Base-by-base conservation (phyloP, 1,140 invertebrate species). In the Drepana arcuata region DNA sequence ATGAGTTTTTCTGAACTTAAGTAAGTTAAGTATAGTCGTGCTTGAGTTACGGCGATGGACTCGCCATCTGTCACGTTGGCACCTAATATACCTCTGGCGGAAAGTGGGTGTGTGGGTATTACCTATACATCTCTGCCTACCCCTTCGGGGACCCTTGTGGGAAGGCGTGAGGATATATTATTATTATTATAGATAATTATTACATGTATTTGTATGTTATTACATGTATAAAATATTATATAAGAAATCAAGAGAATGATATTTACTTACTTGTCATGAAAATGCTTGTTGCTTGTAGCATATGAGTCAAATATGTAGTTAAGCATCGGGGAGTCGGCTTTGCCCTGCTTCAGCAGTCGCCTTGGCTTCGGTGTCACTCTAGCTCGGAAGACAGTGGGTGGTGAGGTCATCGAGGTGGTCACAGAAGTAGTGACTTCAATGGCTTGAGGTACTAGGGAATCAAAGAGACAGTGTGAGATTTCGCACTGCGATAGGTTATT, bases 231-330 rank as follows among this genome's bases (percentile, higher is more conserved):
- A 21, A 21, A 21, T 21, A 21, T 9, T 21, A 21, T 5, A 5
- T 5, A 21, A 21, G 9, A 5, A 21, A 21, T 21, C 9, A 9
- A 9, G 9, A 21, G 18, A 21, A 21, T 4, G 9, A 21, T 21
- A 21, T 21, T 9, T 33, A 57, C 74, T 77, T 53, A 87, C 86
- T 84, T 86, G 58, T 87, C 86, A 79, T 90, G 88, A 48, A 88
- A 87, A 64, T 90, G 89, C 39, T 90, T 90, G 68, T 91, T 87
- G 25, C 86, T 83, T 23, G 86, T 86, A 9, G 86, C 89, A 48
- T 89, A 88, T 0, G 88, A 85, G 53, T 91, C 90, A 54, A 91
- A 91, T 40, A 91, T 91, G 48, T 90, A 90, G 61, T 90, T 90
- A 9, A 91, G 64, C 88, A 91, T 89, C 9, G 90, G 89, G 1